phyloP scores from a whole-genome alignment of 1,140 invertebrate species.

The Procambarus virginalis region DNA sequence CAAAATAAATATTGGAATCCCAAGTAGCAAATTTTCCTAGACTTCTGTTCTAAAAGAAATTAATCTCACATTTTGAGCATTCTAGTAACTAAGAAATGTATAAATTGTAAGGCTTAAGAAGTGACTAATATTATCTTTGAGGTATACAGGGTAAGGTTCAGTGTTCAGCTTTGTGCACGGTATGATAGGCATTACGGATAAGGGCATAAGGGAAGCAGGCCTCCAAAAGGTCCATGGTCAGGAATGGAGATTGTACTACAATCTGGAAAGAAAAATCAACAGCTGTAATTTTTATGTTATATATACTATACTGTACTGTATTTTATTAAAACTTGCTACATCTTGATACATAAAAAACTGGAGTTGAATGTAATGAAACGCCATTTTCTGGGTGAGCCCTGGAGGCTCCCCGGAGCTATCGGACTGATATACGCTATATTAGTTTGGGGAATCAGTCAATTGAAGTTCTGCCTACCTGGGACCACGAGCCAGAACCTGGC shows the following conservation, averaged over 20 bases:
- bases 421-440: too few species aligned
- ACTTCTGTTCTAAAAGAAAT: not conserved
- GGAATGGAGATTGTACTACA: conserved; percentile 96
- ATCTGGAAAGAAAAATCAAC: conserved; percentile 79
- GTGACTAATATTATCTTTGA: not conserved
- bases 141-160: not conserved
- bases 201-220: conserved; percentile 98
- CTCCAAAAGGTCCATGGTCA: conserved; percentile 98
- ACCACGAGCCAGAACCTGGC: too few species aligned
- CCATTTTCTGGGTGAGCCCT: too few species aligned
- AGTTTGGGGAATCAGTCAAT: too few species aligned
- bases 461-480: too few species aligned
- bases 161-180: conserved; percentile 84
- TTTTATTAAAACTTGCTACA: too few species aligned
- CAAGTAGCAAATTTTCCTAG: not conserved
- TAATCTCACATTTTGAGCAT: not conserved
- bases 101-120: not conserved
- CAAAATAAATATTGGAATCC: not conserved
- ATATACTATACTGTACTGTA: too few species aligned
- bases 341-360: too few species aligned
- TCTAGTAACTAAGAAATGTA: not conserved
- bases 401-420: too few species aligned
- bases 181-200: conserved; percentile 96
- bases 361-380: too few species aligned
- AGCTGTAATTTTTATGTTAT: not conserved